phyloP scores from a whole-genome alignment of 2,113 vertebrate genomes.

The Furnarius figulus region DNA sequence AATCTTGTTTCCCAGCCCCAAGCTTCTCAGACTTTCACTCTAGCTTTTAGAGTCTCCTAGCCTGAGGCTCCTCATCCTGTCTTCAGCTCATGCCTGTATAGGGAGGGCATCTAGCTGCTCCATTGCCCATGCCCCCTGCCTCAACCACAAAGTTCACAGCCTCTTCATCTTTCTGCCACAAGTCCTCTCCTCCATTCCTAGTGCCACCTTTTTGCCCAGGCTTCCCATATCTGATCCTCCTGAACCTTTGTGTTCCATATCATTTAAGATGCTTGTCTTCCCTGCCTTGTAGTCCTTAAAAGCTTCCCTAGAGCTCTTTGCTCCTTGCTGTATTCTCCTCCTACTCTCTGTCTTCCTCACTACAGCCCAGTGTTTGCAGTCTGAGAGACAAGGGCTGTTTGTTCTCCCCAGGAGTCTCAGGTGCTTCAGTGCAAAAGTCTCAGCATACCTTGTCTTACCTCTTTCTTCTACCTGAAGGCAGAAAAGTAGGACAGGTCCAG shows the following conservation, averaged over 20 bases:
- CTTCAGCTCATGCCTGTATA: not conserved
- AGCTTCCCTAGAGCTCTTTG: not conserved
- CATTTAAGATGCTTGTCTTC: not conserved
- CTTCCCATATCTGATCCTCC: not conserved
- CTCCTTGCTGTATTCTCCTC: not conserved
- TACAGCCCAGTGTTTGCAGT: not conserved
- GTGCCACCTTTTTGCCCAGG: not conserved
- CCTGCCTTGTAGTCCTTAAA: not conserved
- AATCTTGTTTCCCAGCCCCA: not conserved
- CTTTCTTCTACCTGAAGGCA: not conserved
- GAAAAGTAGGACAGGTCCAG: not conserved
- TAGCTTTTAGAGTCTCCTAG: not conserved
- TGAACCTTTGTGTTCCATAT: not conserved
- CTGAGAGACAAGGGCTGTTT: not conserved
- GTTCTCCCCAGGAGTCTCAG: not conserved
- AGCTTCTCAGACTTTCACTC: not conserved
- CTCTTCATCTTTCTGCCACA: not conserved
- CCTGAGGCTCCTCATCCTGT: not conserved
- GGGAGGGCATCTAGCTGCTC: not conserved
- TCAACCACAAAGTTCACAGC: not conserved
- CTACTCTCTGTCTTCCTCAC: not conserved
- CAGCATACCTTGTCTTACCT: not conserved
- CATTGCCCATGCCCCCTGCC: fast-evolving
- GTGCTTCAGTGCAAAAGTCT: not conserved
- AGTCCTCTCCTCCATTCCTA: not conserved